Conservation (phyloP, 2,888 invertebrate species). For the Agriotes lineatus region DNA sequence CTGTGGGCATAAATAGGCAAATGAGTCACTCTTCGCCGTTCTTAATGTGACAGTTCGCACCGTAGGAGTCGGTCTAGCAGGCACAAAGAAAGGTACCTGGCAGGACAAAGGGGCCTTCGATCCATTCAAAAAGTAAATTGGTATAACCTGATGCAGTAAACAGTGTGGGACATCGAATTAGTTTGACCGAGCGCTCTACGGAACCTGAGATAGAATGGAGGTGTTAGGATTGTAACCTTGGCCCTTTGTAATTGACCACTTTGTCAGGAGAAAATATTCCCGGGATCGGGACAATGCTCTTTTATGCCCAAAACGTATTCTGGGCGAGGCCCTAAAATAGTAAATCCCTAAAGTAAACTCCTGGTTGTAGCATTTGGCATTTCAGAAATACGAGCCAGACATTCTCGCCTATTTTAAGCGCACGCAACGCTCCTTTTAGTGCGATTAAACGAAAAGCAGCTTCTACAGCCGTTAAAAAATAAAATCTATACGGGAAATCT, state of each 20-base stretch:
- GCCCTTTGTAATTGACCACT: conserved; percentile 43
- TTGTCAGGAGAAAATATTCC: conserved; percentile 43
- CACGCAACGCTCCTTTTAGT: too few species aligned
- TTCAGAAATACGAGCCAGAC: too few species aligned
- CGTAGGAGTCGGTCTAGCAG: conserved; percentile 11
- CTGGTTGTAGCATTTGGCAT: too few species aligned
- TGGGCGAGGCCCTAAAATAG: conserved; percentile 3
- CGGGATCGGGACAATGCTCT: conserved; percentile 37
- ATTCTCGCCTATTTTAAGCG: too few species aligned
- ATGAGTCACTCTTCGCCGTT: conserved; percentile 19
- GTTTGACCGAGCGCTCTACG: conserved; percentile 39
- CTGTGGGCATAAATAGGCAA: conserved; percentile 24
- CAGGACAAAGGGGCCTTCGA: conserved; percentile 23
- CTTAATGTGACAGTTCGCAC: conserved; percentile 16
- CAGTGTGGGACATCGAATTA: conserved; percentile 34
- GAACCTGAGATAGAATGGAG: conserved; percentile 44
- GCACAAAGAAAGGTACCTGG: conserved; percentile 17
- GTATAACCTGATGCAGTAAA: conserved; percentile 38
- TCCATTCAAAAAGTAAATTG: conserved; percentile 39
- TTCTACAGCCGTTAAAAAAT: too few species aligned
- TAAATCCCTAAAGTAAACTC: conserved; percentile 28
- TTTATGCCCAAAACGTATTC: conserved; percentile 28
- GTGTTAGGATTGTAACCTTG: conserved; percentile 48
- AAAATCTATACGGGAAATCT: too few species aligned
- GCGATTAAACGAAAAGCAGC: too few species aligned